phyloP scores from a whole-genome alignment of 2,888 invertebrate genomes.

The Cylloceria caligata region DNA sequence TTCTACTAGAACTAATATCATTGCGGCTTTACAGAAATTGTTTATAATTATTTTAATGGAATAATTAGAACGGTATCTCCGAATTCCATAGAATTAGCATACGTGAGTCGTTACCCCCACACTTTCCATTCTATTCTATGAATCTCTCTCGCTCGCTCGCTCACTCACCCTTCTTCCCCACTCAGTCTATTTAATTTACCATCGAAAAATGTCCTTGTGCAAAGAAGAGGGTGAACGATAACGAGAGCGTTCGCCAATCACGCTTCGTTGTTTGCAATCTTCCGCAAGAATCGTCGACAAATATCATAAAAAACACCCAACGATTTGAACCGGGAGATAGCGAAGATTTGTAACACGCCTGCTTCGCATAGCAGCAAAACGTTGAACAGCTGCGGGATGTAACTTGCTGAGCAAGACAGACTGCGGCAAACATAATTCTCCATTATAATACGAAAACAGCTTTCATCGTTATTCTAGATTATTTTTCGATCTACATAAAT shows the following conservation, averaged over 20 bases:
- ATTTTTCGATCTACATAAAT: background rate
- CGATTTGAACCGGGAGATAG: constrained; percentile 16
- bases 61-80: too few species aligned
- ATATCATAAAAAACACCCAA: constrained; percentile 40
- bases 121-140: constrained; percentile 21
- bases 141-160: background rate
- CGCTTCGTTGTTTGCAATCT: constrained; percentile 11
- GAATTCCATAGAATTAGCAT: background rate
- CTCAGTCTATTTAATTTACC: constrained; percentile 26
- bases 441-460: constrained; percentile 2
- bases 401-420: background rate
- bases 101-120: constrained; percentile 24
- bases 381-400: constrained; percentile 13
- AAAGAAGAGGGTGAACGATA: constrained; percentile 35
- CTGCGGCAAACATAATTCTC: constrained; percentile 1
- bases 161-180: background rate
- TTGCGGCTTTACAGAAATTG: background rate
- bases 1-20: background rate
- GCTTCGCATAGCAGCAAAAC: background rate
- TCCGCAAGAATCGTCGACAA: constrained; percentile 39
- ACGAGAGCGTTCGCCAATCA: constrained; percentile 25
- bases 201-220: constrained; percentile 19
- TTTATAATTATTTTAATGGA: background rate
- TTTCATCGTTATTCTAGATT: background rate
- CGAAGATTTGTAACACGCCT: constrained; percentile 37